A percentile compares a stretch with the other conserved stretches of the same genome.
Conservation (phyloP, 92 coral and sea anemone genomes). For the Hydrozoanthus gracilis region DNA sequence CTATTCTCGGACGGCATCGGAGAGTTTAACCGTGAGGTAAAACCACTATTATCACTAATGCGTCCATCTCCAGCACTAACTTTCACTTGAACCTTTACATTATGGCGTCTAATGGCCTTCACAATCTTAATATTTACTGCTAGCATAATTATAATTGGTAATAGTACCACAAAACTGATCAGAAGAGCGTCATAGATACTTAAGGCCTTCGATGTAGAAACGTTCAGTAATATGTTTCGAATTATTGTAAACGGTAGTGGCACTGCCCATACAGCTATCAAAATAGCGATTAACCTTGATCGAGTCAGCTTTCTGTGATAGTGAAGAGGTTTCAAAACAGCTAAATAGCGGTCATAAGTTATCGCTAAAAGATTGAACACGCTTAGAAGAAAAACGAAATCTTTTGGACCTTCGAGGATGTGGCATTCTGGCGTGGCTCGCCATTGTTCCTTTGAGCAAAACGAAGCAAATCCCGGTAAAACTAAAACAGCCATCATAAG, state of each 20-base stretch:
- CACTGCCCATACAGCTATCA: slow-evolving; percentile 11
- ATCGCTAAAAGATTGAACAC: slow-evolving; percentile 38
- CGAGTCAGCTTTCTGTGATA: slow-evolving; percentile 36
- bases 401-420: slow-evolving; percentile 39
- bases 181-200: slow-evolving; percentile 13
- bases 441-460: slow-evolving; percentile 48
- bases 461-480: slow-evolving; percentile 74
- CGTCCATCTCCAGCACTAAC: background rate
- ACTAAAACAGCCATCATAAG: slow-evolving; percentile 61
- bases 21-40: background rate
- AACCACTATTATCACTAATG: background rate
- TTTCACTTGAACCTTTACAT: background rate
- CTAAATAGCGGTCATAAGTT: slow-evolving; percentile 36
- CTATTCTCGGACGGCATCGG: background rate
- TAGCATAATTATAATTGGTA: slow-evolving; percentile 22
- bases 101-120: slow-evolving; percentile 29
- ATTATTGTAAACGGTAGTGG: slow-evolving; percentile 36
- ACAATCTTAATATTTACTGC: slow-evolving; percentile 28
- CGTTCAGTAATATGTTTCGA: background rate
- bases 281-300: background rate
- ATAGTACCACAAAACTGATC: slow-evolving; percentile 22
- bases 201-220: background rate
- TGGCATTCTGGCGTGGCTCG: background rate
- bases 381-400: slow-evolving; percentile 36
- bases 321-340: slow-evolving; percentile 26